These are phyloP conservation scores for Gephyroberyx darwinii DNA, from an alignment of 2,797 vertebrate species.

Conservation along the genomic window DNA sequence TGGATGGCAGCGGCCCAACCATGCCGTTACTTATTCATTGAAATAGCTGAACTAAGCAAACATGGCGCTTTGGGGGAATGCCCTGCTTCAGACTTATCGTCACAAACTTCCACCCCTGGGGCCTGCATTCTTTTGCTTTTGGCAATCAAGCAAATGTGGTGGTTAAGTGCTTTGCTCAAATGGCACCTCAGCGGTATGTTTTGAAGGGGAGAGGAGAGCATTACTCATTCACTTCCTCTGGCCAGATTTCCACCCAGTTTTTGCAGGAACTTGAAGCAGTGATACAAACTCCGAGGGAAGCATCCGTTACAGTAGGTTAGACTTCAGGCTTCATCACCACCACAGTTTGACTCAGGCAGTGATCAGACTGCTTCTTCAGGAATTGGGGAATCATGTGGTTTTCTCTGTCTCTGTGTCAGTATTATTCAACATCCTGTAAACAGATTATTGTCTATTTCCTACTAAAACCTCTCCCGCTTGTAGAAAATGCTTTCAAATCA, in stretches of 20 bases:
- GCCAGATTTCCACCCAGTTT: constrained; percentile 9
- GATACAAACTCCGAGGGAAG: neutral
- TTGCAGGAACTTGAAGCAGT: neutral
- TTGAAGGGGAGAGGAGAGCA: neutral
- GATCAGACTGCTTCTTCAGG: neutral
- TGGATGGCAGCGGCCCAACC: too few species aligned
- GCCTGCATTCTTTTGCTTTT: neutral
- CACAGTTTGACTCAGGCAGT: constrained; percentile 11
- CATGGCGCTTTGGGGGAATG: neutral
- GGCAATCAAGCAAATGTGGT: neutral
- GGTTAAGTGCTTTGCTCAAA: neutral
- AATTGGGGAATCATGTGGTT: neutral
- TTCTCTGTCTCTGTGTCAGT: neutral
- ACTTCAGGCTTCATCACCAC: constrained; percentile 1
- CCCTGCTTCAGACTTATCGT: neutral
- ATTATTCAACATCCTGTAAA: neutral
- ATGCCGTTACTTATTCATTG: too few species aligned
- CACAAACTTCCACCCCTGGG: neutral
- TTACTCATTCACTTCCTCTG: neutral
- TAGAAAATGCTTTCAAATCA: too few species aligned
- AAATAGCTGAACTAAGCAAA: neutral
- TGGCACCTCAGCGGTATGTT: neutral
- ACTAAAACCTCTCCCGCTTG: neutral
- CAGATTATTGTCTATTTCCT: neutral
- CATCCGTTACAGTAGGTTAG: constrained; percentile 14